A percentile compares a stretch with the other conserved stretches of the same genome.
phyloP scores from a whole-genome alignment of 2,888 invertebrate genomes.

The Aporophyla lueneburgensis region DNA sequence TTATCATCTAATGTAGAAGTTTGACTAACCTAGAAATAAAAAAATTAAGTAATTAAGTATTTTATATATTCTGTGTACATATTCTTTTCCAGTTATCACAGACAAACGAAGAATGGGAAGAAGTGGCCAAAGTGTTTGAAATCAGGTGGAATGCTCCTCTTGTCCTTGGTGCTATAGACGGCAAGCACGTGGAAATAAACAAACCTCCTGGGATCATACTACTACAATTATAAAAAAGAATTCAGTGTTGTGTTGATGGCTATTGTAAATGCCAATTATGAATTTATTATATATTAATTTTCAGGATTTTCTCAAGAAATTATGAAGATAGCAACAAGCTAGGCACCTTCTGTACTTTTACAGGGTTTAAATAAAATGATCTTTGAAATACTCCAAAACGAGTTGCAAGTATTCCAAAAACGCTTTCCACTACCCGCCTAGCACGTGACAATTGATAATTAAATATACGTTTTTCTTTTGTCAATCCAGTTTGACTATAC shows the following conservation, averaged over 20 bases:
- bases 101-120: conserved; percentile 14
- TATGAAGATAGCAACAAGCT: conserved; percentile 47
- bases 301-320: no score
- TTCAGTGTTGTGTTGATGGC: conserved; percentile 24
- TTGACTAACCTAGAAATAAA: conserved; percentile 11
- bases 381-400: conserved; percentile 50
- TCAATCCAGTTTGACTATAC: conserved; percentile 22
- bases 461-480: conserved; percentile 43
- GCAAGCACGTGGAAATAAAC: conserved; percentile 5
- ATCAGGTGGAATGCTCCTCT: conserved; percentile 12
- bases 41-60: not conserved
- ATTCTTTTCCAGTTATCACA: not conserved
- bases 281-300: conserved; percentile 29
- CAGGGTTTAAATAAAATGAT: conserved; percentile 35
- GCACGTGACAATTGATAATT: conserved; percentile 40
- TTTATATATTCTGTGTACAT: conserved; percentile 2
- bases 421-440: conserved; percentile 32
- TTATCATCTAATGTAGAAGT: conserved; percentile 16
- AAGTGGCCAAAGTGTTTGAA: conserved; percentile 15
- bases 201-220: conserved; percentile 10
- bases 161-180: not conserved
- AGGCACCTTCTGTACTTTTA: conserved; percentile 42
- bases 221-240: conserved; percentile 6
- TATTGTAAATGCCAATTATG: conserved; percentile 29
- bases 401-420: conserved; percentile 46